These are phyloP conservation scores for Hippopotamus amphibius DNA, from an alignment of 2,113 vertebrate species.

Conservation along the genomic window DNA sequence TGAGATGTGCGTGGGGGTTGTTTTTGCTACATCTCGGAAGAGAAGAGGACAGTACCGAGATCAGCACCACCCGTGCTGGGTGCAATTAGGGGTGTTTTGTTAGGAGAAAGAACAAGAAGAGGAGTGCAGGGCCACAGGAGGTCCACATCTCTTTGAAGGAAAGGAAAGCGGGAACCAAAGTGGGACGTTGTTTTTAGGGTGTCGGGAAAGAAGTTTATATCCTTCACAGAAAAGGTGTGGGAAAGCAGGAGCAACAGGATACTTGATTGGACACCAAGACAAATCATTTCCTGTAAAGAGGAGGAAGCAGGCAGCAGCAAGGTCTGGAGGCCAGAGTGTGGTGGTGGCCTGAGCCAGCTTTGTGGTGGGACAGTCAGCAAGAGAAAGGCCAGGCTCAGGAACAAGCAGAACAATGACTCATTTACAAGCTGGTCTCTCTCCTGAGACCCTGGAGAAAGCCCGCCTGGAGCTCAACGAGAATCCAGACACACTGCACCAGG, in stretches of 20 bases:
- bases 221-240: neutral
- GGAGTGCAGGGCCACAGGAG: neutral
- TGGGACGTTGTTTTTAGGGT: neutral
- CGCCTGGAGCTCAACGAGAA: constrained; percentile 98
- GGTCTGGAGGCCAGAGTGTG: constrained; percentile 6
- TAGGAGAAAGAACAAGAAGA: constrained; percentile 29
- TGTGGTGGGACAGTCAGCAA: constrained; percentile 38
- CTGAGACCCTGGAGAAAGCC: constrained; percentile 99
- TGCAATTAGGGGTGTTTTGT: constrained; percentile 74
- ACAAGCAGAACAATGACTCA: constrained; percentile 94
- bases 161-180: neutral
- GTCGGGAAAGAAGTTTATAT: constrained; percentile 27
- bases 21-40: constrained; percentile 66
- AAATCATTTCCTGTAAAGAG: constrained; percentile 66
- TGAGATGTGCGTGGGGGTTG: constrained; percentile 75
- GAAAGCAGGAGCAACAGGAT: constrained; percentile 68
- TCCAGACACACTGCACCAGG: constrained; percentile 97
- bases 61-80: neutral
- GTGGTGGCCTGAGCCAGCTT: neutral
- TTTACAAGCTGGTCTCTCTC: constrained; percentile 97
- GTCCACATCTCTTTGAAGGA: neutral
- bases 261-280: constrained; percentile 33
- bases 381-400: neutral
- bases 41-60: constrained; percentile 51
- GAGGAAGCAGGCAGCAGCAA: constrained; percentile 39